Percentiles rank a stretch among this genome's conserved stretches.
phyloP scores from a whole-genome alignment of 2,113 vertebrate species.

The Pitta sordida region DNA sequence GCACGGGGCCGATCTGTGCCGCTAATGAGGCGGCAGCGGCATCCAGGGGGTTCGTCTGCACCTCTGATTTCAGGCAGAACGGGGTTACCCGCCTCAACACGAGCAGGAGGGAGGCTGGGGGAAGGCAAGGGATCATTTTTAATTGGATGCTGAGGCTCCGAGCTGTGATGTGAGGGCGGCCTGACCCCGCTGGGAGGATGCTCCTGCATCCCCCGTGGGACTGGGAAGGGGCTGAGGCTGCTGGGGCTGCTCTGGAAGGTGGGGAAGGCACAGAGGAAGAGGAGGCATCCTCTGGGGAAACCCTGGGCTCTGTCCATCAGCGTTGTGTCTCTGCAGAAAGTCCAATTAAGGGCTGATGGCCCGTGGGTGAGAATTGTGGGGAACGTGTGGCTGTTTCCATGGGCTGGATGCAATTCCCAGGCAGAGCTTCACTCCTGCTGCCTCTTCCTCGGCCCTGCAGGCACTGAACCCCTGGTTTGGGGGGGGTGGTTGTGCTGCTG shows the following conservation, averaged over 20 bases:
- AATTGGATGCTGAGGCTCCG: neutral
- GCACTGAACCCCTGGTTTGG: neutral
- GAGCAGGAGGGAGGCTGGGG: neutral
- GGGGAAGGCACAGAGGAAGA: neutral
- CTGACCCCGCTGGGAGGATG: neutral
- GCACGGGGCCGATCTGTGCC: neutral
- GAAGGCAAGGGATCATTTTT: neutral
- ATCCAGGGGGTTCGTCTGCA: neutral
- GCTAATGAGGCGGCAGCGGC: neutral
- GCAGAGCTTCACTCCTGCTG: neutral
- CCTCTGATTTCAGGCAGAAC: neutral
- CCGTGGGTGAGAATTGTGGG: too few species aligned
- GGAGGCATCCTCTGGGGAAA: neutral
- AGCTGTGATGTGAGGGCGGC: neutral
- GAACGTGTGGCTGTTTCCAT: neutral
- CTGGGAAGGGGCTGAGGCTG: neutral
- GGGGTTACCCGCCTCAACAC: fast-evolving
- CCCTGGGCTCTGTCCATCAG: neutral
- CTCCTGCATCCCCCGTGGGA: neutral
- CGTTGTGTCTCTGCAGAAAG: neutral
- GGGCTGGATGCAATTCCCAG: neutral
- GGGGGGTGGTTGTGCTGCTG: neutral
- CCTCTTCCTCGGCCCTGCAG: neutral
- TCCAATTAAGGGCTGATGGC: neutral
- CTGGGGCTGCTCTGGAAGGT: neutral